Percentiles rank a stretch among this genome's conserved stretches.
Evolutionary conservation across 2,888 invertebrate genomes (phyloP).

Genomic region (Bhutanitis thaidina): DNA sequence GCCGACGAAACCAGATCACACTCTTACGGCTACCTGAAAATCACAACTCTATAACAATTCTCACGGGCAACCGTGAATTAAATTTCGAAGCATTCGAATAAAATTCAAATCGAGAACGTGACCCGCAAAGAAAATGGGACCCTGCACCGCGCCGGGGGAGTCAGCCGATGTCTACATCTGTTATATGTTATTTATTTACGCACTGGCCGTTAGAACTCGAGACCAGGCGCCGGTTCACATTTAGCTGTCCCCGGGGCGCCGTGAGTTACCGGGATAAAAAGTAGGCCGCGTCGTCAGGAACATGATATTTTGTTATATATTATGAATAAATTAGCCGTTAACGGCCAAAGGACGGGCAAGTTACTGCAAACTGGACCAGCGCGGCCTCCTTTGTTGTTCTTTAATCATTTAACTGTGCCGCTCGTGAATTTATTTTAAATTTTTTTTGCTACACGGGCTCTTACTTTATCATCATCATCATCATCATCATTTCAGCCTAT

Average conservation of each 20-base stretch:
- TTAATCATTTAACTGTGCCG: background rate
- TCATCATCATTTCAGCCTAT: too few species aligned
- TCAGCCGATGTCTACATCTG: conserved; percentile 14
- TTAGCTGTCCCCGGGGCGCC: conserved; percentile 14
- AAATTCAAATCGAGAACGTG: conserved; percentile 16
- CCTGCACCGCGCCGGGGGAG: background rate
- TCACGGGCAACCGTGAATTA: background rate
- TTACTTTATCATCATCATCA: too few species aligned
- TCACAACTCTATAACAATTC: conserved; percentile 8
- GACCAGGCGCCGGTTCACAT: background rate
- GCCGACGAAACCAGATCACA: background rate
- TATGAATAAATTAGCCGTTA: conserved; percentile 22
- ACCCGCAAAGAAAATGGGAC: background rate
- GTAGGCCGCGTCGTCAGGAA: conserved; percentile 16
- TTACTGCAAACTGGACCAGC: conserved; percentile 6
- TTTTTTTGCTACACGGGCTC: background rate
- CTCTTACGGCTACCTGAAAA: background rate
- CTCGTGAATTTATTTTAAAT: background rate
- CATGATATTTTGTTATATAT: conserved; percentile 18
- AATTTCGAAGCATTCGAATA: conserved; percentile 3
- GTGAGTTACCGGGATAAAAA: conserved; percentile 12
- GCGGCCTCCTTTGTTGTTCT: background rate
- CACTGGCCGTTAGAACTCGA: conserved; percentile 11
- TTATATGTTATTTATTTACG: conserved; percentile 17
- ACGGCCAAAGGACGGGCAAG: conserved; percentile 6